phyloP scores from a whole-genome alignment of 2,113 vertebrate species.

The Myotis yumanensis region DNA sequence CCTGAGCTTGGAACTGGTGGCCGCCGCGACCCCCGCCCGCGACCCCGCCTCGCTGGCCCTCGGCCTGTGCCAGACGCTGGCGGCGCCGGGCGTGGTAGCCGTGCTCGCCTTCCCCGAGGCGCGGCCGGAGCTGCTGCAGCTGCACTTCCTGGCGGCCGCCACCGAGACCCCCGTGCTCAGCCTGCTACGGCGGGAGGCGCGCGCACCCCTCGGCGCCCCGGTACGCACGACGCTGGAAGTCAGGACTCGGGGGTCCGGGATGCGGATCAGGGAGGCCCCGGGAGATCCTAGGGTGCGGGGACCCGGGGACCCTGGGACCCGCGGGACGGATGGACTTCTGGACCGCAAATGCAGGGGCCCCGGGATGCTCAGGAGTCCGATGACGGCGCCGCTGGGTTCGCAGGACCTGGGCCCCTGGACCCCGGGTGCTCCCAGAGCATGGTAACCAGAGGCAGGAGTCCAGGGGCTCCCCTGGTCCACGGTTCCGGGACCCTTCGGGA shows the following conservation, averaged over 20 bases:
- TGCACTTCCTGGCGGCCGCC: slow-evolving; percentile 90
- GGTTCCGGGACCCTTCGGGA: neutral
- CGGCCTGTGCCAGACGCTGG: slow-evolving; percentile 87
- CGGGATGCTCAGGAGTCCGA: neutral
- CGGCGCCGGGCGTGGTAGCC: slow-evolving; percentile 88
- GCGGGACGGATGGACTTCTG: neutral
- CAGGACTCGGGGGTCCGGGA: neutral
- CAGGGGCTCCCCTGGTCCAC: neutral
- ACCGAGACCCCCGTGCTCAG: slow-evolving; percentile 92
- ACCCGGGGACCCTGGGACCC: neutral
- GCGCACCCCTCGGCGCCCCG: slow-evolving; percentile 87
- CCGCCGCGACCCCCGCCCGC: slow-evolving; percentile 74
- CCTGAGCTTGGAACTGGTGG: slow-evolving; percentile 88
- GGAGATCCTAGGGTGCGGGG: neutral
- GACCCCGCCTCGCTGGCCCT: slow-evolving; percentile 90
- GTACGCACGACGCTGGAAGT: slow-evolving; percentile 79
- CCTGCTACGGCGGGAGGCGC: slow-evolving; percentile 86
- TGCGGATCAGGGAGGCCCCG: neutral
- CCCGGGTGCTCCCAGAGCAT: neutral
- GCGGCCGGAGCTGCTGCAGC: slow-evolving; percentile 90
- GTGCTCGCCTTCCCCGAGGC: slow-evolving; percentile 91
- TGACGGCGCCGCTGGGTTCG: neutral
- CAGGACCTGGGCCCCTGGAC: neutral
- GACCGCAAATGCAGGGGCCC: neutral
- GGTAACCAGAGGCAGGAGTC: neutral